Percentiles rank a stretch among this genome's conserved stretches.
Conservation (phyloP, 1,140 invertebrate species). For the Delia radicum region DNA sequence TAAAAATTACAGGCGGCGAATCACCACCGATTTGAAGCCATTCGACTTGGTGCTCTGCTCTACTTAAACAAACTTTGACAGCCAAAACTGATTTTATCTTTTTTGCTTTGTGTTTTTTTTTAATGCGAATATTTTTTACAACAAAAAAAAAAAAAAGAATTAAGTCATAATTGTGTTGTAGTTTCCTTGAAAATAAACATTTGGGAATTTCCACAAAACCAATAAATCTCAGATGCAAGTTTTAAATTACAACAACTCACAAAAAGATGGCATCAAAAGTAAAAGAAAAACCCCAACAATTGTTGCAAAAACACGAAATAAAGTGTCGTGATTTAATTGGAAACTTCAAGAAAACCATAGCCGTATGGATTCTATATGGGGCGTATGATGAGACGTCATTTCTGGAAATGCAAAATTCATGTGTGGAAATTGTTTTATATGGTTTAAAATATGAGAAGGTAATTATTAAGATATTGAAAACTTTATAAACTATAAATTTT, state of each 20-base stretch:
- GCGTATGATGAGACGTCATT: not conserved
- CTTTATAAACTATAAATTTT: not conserved
- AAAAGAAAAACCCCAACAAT: conserved; percentile 6
- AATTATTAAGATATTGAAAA: not conserved
- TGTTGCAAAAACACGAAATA: not conserved
- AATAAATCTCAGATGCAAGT: not conserved
- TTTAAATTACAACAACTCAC: not conserved
- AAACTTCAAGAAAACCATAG: conserved; percentile 1
- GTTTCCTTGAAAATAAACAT: not conserved
- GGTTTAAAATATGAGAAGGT: not conserved
- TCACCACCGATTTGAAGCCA: too few species aligned
- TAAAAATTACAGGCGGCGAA: too few species aligned
- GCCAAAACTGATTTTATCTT: not conserved
- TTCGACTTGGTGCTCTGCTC: too few species aligned
- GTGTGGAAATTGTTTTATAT: not conserved
- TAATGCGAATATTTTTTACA: not conserved
- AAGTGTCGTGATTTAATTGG: conserved; percentile 19
- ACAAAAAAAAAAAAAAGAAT: not conserved
- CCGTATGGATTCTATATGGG: not conserved
- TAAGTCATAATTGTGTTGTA: not conserved
- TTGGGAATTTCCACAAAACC: not conserved
- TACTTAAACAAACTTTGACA: too few species aligned
- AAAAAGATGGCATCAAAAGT: conserved; percentile 8
- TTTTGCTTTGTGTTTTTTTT: not conserved
- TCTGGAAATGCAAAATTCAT: not conserved